phyloP scores from a whole-genome alignment of 2,113 vertebrate genomes.

The Clarias batrachus region DNA sequence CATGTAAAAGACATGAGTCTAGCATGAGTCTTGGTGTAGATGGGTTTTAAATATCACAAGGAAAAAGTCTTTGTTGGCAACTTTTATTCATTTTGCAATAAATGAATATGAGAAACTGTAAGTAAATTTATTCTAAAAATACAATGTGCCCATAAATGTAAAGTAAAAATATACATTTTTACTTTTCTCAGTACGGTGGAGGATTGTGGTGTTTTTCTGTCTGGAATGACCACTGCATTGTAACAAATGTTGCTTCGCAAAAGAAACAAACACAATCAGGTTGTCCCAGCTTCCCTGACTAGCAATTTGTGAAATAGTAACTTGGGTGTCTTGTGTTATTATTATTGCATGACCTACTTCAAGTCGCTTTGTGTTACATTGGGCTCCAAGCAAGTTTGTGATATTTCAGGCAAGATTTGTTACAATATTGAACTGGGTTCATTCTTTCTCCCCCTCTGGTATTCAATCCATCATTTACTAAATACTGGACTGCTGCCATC shows the following conservation, averaged over 20 bases:
- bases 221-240: neutral
- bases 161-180: too few relatives aligned
- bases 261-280: neutral
- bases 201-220: neutral
- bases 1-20: neutral
- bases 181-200: neutral
- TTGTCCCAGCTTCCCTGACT: neutral
- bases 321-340: neutral
- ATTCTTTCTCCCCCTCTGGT: neutral
- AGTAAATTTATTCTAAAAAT: neutral
- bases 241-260: neutral
- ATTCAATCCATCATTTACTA: neutral
- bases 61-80: neutral
- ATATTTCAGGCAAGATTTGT: neutral
- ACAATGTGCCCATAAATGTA: too few relatives aligned
- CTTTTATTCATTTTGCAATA: neutral
- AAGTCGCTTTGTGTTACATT: neutral
- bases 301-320: neutral
- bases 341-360: slow-evolving; percentile 25
- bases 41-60: neutral
- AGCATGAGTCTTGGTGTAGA: neutral
- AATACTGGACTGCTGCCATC: neutral
- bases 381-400: neutral
- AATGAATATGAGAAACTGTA: neutral
- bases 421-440: too few relatives aligned